phyloP scores from a whole-genome alignment of 1,140 invertebrate species.

The Phortica variegata region DNA sequence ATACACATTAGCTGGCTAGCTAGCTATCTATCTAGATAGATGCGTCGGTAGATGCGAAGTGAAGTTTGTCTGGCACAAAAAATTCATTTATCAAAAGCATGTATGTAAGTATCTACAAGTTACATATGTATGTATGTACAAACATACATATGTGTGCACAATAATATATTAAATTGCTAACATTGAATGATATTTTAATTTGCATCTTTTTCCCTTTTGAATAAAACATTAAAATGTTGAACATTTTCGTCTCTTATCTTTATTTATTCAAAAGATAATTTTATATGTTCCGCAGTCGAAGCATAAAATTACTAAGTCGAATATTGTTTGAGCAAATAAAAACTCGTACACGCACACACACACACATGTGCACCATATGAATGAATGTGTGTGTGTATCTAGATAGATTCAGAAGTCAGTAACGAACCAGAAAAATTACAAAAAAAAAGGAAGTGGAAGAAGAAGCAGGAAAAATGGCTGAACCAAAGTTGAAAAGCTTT shows the following conservation, averaged over 20 bases:
- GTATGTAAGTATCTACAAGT: no score
- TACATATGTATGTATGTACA: no score
- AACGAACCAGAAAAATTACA: slow-evolving; percentile 32
- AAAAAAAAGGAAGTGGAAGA: neutral
- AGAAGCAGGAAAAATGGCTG: slow-evolving; percentile 1
- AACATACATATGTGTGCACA: slow-evolving; percentile 1
- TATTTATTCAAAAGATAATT: slow-evolving; percentile 56
- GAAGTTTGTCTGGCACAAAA: no score
- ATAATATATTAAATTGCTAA: slow-evolving; percentile 55
- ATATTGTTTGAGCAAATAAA: slow-evolving; percentile 55
- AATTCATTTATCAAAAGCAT: no score
- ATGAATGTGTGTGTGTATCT: neutral
- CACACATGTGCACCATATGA: slow-evolving; percentile 13
- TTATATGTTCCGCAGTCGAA: slow-evolving; percentile 54
- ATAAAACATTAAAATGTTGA: slow-evolving; percentile 51
- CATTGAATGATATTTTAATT: slow-evolving; percentile 55
- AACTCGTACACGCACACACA: slow-evolving; percentile 16
- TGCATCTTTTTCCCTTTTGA: slow-evolving; percentile 54
- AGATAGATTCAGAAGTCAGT: slow-evolving; percentile 30
- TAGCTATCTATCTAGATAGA: no score
- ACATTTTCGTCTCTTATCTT: slow-evolving; percentile 44
- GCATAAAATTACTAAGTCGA: slow-evolving; percentile 55
- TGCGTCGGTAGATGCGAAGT: no score
- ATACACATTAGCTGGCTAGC: no score
- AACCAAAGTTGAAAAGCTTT: slow-evolving; percentile 11